Evolutionary conservation across 2,113 vertebrate genomes (phyloP).

Genomic region (Manacus vitellinus): DNA sequence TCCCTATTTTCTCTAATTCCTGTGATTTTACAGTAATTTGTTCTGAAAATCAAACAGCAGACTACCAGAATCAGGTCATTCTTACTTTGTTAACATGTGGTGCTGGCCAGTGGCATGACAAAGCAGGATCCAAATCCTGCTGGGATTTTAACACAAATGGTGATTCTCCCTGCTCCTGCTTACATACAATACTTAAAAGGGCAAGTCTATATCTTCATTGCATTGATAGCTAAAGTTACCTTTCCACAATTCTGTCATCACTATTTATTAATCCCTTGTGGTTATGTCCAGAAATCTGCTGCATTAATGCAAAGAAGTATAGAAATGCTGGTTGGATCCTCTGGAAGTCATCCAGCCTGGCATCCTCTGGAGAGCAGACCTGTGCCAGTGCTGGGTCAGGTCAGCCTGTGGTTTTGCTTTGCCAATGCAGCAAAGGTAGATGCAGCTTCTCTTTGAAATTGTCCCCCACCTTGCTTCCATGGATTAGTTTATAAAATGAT

Average conservation of each 20-base stretch:
- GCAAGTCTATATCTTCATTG: background rate
- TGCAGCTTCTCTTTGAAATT: background rate
- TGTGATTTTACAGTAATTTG: background rate
- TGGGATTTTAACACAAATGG: background rate
- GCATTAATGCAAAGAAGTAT: background rate
- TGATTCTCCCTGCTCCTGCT: background rate
- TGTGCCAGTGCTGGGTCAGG: background rate
- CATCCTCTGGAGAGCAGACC: background rate
- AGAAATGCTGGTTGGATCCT: background rate
- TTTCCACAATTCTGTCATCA: background rate
- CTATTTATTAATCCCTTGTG: background rate
- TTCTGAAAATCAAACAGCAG: background rate
- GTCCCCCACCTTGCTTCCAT: background rate
- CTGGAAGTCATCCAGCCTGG: background rate
- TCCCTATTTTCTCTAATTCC: background rate
- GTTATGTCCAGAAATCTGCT: background rate
- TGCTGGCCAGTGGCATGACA: background rate
- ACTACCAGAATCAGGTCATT: background rate
- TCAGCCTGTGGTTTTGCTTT: background rate
- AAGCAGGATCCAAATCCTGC: background rate
- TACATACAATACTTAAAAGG: background rate
- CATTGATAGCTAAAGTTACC: background rate
- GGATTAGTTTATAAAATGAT: background rate
- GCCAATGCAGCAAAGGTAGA: background rate
- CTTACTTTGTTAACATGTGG: background rate